Percentiles rank a stretch among this genome's conserved stretches.
Evolutionary conservation across 2,888 invertebrate species (phyloP).

Genomic region (Acanthococcus lagerstroemiae): DNA sequence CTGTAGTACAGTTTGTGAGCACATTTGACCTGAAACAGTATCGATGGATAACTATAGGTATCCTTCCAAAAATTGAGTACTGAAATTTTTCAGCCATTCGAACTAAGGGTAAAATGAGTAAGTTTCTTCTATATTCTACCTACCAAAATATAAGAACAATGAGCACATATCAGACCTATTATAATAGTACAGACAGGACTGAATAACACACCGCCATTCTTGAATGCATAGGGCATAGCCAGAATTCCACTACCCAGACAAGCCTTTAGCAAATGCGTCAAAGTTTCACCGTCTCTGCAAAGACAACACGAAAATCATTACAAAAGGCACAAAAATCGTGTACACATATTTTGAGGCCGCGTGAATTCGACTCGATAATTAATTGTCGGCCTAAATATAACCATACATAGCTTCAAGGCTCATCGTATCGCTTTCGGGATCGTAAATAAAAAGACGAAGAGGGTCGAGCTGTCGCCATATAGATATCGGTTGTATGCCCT

Average conservation of each 20-base stretch:
- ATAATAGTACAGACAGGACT: constrained; percentile 74
- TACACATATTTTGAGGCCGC: no score
- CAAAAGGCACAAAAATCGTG: no score
- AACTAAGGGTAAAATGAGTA: no score
- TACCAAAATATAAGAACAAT: constrained; percentile 86
- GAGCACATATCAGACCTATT: constrained; percentile 85
- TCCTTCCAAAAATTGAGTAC: not conserved
- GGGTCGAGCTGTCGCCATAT: no score
- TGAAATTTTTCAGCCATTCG: not conserved
- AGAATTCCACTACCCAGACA: constrained; percentile 93
- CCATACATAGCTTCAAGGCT: no score
- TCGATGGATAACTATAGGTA: not conserved
- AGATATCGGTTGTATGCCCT: no score
- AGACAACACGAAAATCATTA: no score
- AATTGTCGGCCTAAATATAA: no score
- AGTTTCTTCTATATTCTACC: no score
- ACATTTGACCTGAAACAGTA: constrained; percentile 57
- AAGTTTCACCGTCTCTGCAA: constrained; percentile 73
- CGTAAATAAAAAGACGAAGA: no score
- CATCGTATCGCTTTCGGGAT: no score
- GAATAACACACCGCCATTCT: constrained; percentile 70
- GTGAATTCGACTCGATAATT: no score
- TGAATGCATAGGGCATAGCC: constrained; percentile 87
- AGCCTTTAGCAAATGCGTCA: constrained; percentile 89
- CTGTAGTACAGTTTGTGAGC: constrained; percentile 68